phyloP scores from a whole-genome alignment of 2,888 invertebrate species.

The Agriopis leucophaearia region DNA sequence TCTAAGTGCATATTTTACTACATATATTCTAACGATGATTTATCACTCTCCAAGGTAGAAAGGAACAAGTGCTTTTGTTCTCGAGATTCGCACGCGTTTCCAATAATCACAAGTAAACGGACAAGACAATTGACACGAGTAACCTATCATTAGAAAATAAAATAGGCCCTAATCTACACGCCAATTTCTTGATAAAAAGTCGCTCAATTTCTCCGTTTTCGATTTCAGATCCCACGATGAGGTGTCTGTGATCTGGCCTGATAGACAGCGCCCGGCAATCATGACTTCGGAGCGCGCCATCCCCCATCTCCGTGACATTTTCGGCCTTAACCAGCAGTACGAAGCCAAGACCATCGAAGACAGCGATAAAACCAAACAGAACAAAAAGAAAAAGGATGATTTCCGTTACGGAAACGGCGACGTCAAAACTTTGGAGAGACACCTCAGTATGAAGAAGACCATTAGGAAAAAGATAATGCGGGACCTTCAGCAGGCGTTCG shows the following conservation, averaged over 20 bases:
- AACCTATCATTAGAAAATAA: slow-evolving; percentile 41
- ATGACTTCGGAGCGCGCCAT: slow-evolving; percentile 92
- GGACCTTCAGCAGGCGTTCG: slow-evolving; percentile 91
- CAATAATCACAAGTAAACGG: slow-evolving; percentile 44
- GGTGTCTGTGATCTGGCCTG: slow-evolving; percentile 69
- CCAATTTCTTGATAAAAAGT: slow-evolving; percentile 35
- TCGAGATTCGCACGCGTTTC: slow-evolving; percentile 45
- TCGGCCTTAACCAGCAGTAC: slow-evolving; percentile 87
- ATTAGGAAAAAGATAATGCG: slow-evolving; percentile 95
- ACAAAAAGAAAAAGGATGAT: slow-evolving; percentile 89
- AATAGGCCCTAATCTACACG: slow-evolving; percentile 26
- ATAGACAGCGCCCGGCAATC: slow-evolving; percentile 64
- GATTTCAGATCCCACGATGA: slow-evolving; percentile 79
- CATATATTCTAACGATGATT: slow-evolving; percentile 37
- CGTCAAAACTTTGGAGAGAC: slow-evolving; percentile 91
- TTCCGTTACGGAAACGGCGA: slow-evolving; percentile 89
- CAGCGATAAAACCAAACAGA: slow-evolving; percentile 85
- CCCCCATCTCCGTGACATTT: slow-evolving; percentile 91
- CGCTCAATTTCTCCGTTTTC: slow-evolving; percentile 51
- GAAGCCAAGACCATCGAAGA: slow-evolving; percentile 80
- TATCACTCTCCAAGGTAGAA: slow-evolving; percentile 39
- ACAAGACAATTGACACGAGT: slow-evolving; percentile 44
- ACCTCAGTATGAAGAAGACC: slow-evolving; percentile 95
- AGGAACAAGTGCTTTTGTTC: slow-evolving; percentile 42
- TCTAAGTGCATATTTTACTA: slow-evolving; percentile 18